Conservation (phyloP, 2,797 vertebrate species). For the Dendrocincla tyrannina region DNA sequence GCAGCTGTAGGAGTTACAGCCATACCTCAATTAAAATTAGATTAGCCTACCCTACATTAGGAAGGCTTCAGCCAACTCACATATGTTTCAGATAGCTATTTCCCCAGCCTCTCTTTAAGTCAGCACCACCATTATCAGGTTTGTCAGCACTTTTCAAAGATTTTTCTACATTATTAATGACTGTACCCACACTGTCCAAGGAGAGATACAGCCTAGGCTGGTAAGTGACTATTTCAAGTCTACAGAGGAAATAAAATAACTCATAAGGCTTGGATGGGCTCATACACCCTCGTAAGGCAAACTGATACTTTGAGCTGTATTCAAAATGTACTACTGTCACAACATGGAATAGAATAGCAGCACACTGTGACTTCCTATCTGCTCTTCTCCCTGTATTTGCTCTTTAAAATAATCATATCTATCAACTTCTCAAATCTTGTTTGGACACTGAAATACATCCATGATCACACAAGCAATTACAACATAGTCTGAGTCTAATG, state of each 20-base stretch:
- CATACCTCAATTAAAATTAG: slow-evolving; percentile 9
- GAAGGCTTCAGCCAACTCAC: slow-evolving; percentile 29
- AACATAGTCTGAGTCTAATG: background rate
- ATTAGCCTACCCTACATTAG: slow-evolving; percentile 14
- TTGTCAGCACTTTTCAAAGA: background rate
- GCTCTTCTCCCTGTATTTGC: background rate
- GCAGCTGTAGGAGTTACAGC: slow-evolving; percentile 15
- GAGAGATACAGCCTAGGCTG: background rate
- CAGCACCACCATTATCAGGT: background rate
- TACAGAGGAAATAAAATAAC: slow-evolving; percentile 2
- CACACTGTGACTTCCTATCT: background rate
- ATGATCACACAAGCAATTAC: background rate
- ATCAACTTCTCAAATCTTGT: background rate
- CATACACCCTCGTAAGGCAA: background rate
- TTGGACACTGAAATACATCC: background rate
- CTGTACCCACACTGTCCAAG: background rate
- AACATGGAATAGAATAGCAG: background rate
- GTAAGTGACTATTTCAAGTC: background rate
- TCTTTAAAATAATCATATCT: background rate
- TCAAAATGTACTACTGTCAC: background rate
- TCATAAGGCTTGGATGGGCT: background rate
- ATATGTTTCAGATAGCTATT: background rate
- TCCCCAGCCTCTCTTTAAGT: background rate
- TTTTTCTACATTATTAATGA: slow-evolving; percentile 16
- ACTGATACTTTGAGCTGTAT: background rate